Conservation (phyloP, 30 jellyfish, hydroid and myxozoan species). For the Catostylus mosaicus region DNA sequence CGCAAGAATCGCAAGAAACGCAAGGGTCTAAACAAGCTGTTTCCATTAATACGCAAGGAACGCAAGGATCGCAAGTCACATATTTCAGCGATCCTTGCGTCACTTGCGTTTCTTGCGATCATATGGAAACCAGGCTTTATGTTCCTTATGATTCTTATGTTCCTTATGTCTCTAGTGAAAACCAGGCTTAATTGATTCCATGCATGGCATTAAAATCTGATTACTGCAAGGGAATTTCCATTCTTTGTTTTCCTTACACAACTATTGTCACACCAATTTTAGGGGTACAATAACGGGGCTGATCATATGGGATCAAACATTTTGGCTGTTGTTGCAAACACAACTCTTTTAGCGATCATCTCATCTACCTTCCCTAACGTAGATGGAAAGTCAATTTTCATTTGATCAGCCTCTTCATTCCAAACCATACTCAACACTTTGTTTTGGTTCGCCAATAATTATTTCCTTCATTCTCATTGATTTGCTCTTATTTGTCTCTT, state of each 20-base stretch:
- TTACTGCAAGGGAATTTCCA: constrained; percentile 4
- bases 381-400: background rate
- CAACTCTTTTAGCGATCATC: background rate
- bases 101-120: too few relatives aligned
- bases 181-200: background rate
- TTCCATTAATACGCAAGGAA: too few relatives aligned
- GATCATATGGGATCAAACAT: background rate
- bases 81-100: too few relatives aligned
- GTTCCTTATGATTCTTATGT: too few relatives aligned
- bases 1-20: too few relatives aligned
- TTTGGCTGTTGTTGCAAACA: constrained; percentile 1
- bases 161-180: too few relatives aligned
- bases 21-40: too few relatives aligned
- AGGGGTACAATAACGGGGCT: constrained; percentile 1
- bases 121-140: too few relatives aligned
- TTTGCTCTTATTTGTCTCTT: background rate
- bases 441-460: background rate
- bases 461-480: background rate
- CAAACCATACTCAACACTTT: constrained; percentile 13
- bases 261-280: background rate
- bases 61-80: too few relatives aligned
- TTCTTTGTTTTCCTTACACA: background rate
- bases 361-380: background rate
- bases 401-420: constrained; percentile 27
- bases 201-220: background rate